Evolutionary conservation across 2,888 invertebrate species (phyloP).

Genomic region (Stenodema calcarata): DNA sequence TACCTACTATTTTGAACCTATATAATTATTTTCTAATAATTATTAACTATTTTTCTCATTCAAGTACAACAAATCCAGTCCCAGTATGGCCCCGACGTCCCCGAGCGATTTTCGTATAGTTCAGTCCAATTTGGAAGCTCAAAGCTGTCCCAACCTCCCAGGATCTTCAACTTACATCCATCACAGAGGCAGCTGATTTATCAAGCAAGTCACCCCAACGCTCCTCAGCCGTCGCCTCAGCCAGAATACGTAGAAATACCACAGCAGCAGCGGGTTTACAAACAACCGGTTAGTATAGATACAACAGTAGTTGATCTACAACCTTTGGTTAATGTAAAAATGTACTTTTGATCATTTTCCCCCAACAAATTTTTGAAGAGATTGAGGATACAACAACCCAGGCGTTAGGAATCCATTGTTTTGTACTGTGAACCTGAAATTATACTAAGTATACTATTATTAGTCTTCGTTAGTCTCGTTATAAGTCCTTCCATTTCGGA

Average conservation of each 20-base stretch:
- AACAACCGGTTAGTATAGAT: background rate
- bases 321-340: too few relatives aligned
- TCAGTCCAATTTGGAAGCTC: slow-evolving; percentile 25
- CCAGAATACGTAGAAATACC: slow-evolving; percentile 25
- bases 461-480: too few relatives aligned
- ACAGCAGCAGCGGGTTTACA: slow-evolving; percentile 9
- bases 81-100: background rate
- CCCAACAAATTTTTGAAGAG: too few relatives aligned
- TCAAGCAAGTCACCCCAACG: slow-evolving; percentile 7
- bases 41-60: background rate
- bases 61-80: background rate
- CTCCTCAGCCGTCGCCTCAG: background rate
- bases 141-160: background rate
- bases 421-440: too few relatives aligned
- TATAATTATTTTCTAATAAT: too few relatives aligned
- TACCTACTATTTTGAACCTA: too few relatives aligned
- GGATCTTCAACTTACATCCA: background rate
- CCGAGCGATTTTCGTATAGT: slow-evolving; percentile 29
- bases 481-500: too few relatives aligned
- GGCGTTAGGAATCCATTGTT: too few relatives aligned
- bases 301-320: background rate
- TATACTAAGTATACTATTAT: too few relatives aligned
- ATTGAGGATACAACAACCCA: too few relatives aligned
- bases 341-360: too few relatives aligned
- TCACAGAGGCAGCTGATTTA: slow-evolving; percentile 7